Evolutionary conservation across 2,113 vertebrate genomes (phyloP).

Genomic region (Laticauda laticaudata): DNA sequence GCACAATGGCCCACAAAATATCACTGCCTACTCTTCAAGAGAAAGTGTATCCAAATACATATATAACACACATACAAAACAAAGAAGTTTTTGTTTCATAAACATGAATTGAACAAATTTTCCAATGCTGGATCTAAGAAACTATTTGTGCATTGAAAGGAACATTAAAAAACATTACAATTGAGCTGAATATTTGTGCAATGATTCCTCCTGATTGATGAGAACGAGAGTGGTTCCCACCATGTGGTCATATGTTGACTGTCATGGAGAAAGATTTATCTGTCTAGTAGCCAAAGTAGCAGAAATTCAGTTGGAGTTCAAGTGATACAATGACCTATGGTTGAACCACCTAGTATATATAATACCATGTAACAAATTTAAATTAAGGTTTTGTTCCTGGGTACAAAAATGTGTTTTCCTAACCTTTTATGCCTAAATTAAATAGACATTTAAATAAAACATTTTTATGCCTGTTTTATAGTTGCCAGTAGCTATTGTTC

Average conservation of each 20-base stretch:
- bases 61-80: not conserved
- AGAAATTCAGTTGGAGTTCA: not conserved
- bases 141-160: not conserved
- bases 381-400: not conserved
- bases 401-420: not conserved
- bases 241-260: not conserved
- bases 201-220: not conserved
- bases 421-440: not conserved
- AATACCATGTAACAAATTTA: not conserved
- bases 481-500: not conserved
- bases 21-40: too few relatives aligned
- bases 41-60: too few relatives aligned
- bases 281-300: not conserved
- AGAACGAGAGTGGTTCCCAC: not conserved
- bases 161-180: not conserved
- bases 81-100: not conserved
- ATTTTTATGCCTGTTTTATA: too few relatives aligned
- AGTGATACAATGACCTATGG: not conserved
- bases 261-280: not conserved
- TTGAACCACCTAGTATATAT: not conserved
- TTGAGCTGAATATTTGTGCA: not conserved
- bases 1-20: too few relatives aligned
- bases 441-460: not conserved
- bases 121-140: not conserved
- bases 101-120: not conserved